phyloP scores from a whole-genome alignment of 2,797 vertebrate species.

The Squalus acanthias region DNA sequence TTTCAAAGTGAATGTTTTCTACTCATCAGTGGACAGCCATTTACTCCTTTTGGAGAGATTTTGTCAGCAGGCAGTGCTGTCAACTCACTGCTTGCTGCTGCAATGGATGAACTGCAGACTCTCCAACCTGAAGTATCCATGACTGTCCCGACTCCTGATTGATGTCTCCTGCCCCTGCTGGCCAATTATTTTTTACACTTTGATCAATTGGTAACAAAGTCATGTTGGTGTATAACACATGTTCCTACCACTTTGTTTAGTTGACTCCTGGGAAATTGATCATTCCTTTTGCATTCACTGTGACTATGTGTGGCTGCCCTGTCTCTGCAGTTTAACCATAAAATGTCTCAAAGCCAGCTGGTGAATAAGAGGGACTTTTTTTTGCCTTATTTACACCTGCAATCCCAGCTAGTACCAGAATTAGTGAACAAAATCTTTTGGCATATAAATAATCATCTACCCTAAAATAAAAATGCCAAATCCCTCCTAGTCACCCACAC shows the following conservation, averaged over 20 bases:
- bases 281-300: neutral
- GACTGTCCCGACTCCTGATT: neutral
- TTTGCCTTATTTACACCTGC: neutral
- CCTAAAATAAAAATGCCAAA: neutral
- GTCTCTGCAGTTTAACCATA: neutral
- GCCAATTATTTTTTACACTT: neutral
- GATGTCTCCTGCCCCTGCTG: neutral
- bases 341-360: neutral
- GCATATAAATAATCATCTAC: neutral
- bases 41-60: neutral
- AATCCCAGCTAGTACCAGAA: neutral
- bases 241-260: neutral
- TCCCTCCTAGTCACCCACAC: neutral
- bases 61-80: neutral
- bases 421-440: neutral
- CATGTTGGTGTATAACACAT: neutral
- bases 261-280: neutral
- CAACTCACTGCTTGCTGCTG: neutral
- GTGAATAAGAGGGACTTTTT: neutral
- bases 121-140: neutral
- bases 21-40: neutral
- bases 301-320: neutral
- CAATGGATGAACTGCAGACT: neutral
- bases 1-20: neutral
- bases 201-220: conserved; percentile 8